Evolutionary conservation across 1,140 invertebrate species (phyloP), one percentile per base, ranked within the genome.

Genomic region (Phymorhynchus buccinoides): DNA sequence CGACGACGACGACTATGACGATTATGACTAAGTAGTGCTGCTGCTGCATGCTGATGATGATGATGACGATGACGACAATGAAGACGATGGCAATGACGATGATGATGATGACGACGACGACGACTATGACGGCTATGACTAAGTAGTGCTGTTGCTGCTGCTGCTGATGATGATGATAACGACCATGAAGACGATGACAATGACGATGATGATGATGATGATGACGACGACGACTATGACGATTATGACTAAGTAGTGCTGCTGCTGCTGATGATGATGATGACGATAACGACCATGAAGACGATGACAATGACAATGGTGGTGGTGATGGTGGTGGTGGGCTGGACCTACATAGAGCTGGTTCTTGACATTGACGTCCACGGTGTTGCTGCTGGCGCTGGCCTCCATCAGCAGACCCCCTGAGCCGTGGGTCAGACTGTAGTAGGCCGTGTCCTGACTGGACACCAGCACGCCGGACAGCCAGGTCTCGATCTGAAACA

Each of bases 161-260:
- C 6, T 48, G 44, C 6, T 48, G 44, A 48, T 18, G 44, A 27
- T 73, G 68, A 73, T 73, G 6, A 73, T 73, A 27, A 6, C 35
- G 27, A 73, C 27, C 7, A 73, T 73, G 68, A 27, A 9, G 27
- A 73, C 27, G 68, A 73, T 73, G 68, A 73, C 27, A 27, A 73
- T 73, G 68, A 73, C 35, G 68, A 27, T 73, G 68, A 73, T 73
- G 6, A 73, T 73, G 68, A 27, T 73, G 27, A 27, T 73, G 68
- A 73, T 48, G 44, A 48, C 44, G 44, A 48, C 44, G 44, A 48
- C 44, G 44, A 48, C 18, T 6, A 48, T 48, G 44, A 48, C 18
- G 44, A 48, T 48, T 6, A 48, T 48, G 44, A 18, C 7, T 6
- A 9, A 48, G 18, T 48, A 18, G 18, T 48, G 44, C 6, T 48